phyloP scores from a whole-genome alignment of 2,797 vertebrate species.

The Gymnoscopelus microlampas region DNA sequence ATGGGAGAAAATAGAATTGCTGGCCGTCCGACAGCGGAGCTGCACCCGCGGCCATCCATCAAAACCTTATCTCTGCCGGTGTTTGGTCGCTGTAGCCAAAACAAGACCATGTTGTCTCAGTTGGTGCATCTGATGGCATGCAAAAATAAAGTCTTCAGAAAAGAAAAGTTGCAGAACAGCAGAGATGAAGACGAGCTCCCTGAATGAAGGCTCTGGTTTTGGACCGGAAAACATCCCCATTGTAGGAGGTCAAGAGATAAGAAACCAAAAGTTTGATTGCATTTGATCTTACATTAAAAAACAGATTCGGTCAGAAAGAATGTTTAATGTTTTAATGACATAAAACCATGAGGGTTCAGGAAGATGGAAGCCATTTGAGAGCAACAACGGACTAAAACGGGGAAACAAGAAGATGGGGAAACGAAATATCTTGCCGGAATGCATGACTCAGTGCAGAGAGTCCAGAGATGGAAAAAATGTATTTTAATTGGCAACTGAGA shows the following conservation, averaged over 20 bases:
- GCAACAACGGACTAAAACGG: no score
- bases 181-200: slow-evolving; percentile 13
- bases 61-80: slow-evolving; percentile 49
- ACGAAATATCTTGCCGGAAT: slow-evolving; percentile 49
- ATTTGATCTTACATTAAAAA: no score
- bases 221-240: no score
- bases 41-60: slow-evolving; percentile 55
- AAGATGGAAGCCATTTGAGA: no score
- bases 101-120: slow-evolving; percentile 61
- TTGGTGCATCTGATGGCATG: slow-evolving; percentile 31
- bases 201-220: no score
- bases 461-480: slow-evolving; percentile 51
- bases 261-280: no score
- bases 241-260: no score
- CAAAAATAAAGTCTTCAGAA: slow-evolving; percentile 38
- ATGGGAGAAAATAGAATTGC: slow-evolving; percentile 8
- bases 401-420: slow-evolving; percentile 50
- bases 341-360: no score
- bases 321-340: no score
- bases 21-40: not conserved
- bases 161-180: slow-evolving; percentile 18
- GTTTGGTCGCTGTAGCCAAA: slow-evolving; percentile 37
- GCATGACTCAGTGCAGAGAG: slow-evolving; percentile 54
- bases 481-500: slow-evolving; percentile 57
- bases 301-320: no score